A percentile compares a stretch with the other conserved stretches of the same genome.
phyloP scores from a whole-genome alignment of 1,140 invertebrate genomes.

The Drosophila persimilis region DNA sequence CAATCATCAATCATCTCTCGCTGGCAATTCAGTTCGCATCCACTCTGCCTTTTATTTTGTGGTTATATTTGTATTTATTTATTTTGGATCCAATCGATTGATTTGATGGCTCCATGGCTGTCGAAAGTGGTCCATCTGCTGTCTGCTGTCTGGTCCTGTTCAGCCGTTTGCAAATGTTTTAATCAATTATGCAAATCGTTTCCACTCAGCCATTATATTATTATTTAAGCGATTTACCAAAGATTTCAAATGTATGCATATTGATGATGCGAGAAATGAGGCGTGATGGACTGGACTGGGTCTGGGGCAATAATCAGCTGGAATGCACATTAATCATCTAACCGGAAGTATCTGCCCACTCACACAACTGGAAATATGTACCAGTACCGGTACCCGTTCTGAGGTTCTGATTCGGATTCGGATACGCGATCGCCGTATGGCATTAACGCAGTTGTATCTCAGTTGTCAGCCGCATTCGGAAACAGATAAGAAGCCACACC shows the following conservation, averaged over 20 bases:
- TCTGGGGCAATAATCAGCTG: too few relatives aligned
- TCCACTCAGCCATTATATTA: constrained; percentile 27
- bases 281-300: constrained; percentile 7
- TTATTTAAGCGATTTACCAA: constrained; percentile 34
- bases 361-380: too few relatives aligned
- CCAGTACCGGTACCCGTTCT: too few relatives aligned
- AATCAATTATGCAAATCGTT: constrained; percentile 67
- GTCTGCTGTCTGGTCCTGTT: constrained; percentile 2
- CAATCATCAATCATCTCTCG: constrained; percentile 57
- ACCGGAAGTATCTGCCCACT: too few relatives aligned
- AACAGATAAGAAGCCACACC: background rate
- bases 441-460: too few relatives aligned
- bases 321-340: too few relatives aligned
- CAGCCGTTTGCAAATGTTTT: constrained; percentile 34
- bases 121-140: constrained; percentile 33
- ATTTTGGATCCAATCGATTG: constrained; percentile 11
- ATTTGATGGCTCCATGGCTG: constrained; percentile 1
- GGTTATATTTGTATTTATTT: constrained; percentile 21
- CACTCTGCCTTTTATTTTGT: constrained; percentile 36
- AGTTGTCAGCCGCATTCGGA: too few relatives aligned
- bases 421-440: too few relatives aligned
- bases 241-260: constrained; percentile 18
- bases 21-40: constrained; percentile 17
- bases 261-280: constrained; percentile 30
- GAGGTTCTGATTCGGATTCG: too few relatives aligned